Conservation (phyloP, 2,797 vertebrate species). For the Esox masquinongy region DNA sequence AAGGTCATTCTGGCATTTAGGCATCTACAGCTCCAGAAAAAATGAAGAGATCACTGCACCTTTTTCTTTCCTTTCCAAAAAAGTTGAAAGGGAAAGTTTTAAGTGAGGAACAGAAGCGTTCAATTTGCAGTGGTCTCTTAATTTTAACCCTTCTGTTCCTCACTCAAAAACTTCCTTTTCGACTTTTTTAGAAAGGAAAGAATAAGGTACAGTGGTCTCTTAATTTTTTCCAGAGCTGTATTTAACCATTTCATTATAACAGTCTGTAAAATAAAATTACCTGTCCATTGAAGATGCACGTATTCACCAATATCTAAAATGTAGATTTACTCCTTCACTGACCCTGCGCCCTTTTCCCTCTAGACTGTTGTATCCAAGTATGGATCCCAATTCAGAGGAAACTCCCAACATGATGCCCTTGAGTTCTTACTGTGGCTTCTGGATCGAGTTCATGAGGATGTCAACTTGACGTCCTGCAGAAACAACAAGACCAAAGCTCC, state of each 20-base stretch:
- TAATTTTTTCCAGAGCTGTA: too few species aligned
- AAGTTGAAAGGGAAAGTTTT: too few species aligned
- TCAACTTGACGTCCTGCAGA: conserved; percentile 73
- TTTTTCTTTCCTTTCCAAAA: too few species aligned
- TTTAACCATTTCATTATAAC: neutral
- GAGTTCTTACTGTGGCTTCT: conserved; percentile 97
- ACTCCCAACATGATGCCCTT: conserved; percentile 92
- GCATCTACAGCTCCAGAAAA: neutral
- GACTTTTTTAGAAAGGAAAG: too few species aligned
- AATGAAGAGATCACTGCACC: too few species aligned
- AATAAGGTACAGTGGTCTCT: too few species aligned
- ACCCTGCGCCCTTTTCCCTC: conserved; percentile 23
- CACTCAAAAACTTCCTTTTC: too few species aligned
- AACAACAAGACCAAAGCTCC: conserved; percentile 61
- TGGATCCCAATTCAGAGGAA: conserved; percentile 90
- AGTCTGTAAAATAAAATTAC: neutral
- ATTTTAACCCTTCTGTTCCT: too few species aligned
- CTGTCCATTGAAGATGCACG: conserved; percentile 6
- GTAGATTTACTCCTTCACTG: neutral
- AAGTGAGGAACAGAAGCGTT: too few species aligned
- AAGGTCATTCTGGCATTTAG: conserved; percentile 6
- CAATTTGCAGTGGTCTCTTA: too few species aligned
- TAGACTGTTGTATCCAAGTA: conserved; percentile 91
- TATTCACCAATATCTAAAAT: neutral
- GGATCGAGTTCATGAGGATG: conserved; percentile 90